Evolutionary conservation across 2,113 vertebrate species (phyloP).

Genomic region (Hyla sarda): DNA sequence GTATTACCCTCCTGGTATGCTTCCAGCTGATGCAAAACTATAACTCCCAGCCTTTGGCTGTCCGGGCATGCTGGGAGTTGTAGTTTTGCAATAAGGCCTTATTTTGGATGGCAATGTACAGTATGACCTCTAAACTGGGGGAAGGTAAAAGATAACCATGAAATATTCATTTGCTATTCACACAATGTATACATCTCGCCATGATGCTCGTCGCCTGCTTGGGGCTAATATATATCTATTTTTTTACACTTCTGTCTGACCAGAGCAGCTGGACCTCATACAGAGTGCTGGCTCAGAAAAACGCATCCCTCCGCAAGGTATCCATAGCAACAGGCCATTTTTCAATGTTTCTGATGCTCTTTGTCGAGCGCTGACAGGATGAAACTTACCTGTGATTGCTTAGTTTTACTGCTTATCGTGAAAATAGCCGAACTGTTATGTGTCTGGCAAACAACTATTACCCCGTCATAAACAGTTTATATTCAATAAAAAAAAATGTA

Average conservation of each 20-base stretch:
- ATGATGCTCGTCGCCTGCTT: background rate
- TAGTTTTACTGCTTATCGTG: background rate
- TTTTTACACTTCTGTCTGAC: no score
- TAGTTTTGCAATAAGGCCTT: no score
- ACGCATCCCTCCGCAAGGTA: background rate
- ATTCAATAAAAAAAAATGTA: no score
- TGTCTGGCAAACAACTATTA: conserved; percentile 6
- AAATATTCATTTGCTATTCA: background rate
- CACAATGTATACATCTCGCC: background rate
- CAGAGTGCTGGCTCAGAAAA: background rate
- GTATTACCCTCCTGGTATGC: no score
- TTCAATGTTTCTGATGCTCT: background rate
- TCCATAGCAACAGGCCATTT: conserved; percentile 9
- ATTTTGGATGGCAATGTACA: no score
- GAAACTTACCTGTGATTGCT: conserved; percentile 17
- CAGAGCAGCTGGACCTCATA: background rate
- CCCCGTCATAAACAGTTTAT: background rate
- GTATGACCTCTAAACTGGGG: background rate
- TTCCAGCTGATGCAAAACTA: no score
- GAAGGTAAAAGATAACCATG: background rate
- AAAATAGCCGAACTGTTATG: background rate
- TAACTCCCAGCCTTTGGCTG: no score
- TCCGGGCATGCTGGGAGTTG: no score
- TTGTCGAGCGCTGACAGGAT: background rate
- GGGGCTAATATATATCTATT: background rate